Evolutionary conservation across 2,888 invertebrate genomes (phyloP).

Genomic region (Philaethria dido): DNA sequence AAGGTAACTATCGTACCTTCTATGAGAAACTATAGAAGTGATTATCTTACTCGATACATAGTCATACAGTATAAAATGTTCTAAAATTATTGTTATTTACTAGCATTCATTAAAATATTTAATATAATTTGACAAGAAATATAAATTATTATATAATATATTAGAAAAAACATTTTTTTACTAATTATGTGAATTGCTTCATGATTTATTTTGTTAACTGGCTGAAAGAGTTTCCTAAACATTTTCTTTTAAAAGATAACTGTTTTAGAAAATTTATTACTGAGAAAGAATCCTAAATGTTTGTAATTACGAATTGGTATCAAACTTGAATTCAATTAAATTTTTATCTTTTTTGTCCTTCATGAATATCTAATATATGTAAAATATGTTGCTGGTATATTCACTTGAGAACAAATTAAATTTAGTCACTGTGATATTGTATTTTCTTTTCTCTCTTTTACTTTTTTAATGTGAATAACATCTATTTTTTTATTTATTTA

Average conservation of each 20-base stretch:
- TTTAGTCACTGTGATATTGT: constrained; percentile 66
- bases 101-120: too few species aligned
- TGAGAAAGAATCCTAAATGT: not conserved
- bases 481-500: too few species aligned
- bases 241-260: constrained; percentile 7
- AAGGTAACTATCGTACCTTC: too few species aligned
- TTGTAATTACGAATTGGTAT: not conserved
- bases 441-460: constrained; percentile 20
- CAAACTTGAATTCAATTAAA: constrained; percentile 12
- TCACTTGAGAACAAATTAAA: constrained; percentile 76
- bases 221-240: not conserved
- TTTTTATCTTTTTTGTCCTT: constrained; percentile 27
- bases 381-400: constrained; percentile 56
- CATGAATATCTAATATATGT: constrained; percentile 35
- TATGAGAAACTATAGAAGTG: constrained; percentile 73
- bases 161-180: not conserved
- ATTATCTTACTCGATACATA: constrained; percentile 67
- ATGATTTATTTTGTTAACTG: not conserved
- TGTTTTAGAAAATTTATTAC: not conserved
- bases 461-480: not conserved
- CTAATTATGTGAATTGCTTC: not conserved
- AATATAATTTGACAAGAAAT: too few species aligned
- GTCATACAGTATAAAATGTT: not conserved
- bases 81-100: not conserved
- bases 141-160: not conserved